A percentile compares a stretch with the other conserved stretches of the same genome.
Evolutionary conservation across 2,797 vertebrate genomes (phyloP).

Genomic region (Hephaestus fuliginosus): DNA sequence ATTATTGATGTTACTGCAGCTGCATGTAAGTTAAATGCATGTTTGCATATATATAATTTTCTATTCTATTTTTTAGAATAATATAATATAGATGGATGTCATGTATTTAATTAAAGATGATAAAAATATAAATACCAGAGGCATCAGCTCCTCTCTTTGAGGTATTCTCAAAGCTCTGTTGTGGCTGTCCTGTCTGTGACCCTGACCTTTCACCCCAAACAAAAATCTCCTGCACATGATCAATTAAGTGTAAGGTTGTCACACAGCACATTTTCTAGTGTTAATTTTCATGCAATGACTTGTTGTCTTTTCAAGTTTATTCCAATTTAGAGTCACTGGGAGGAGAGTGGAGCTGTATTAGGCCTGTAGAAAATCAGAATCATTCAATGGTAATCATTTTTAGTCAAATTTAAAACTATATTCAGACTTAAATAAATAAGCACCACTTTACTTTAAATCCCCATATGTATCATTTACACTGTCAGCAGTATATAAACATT

Average conservation of each 20-base stretch:
- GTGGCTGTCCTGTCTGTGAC: slow-evolving; percentile 9
- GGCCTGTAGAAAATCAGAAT: not conserved
- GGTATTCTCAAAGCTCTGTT: not conserved
- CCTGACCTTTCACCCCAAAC: slow-evolving; percentile 4
- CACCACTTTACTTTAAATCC: not conserved
- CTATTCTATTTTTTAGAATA: too few species aligned
- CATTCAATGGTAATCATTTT: not conserved
- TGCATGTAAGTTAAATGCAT: too few species aligned
- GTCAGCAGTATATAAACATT: not conserved
- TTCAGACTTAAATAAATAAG: too few species aligned
- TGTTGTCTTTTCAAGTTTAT: not conserved
- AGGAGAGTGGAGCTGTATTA: not conserved
- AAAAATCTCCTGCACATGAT: not conserved
- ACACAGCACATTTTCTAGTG: not conserved
- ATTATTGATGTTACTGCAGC: not conserved
- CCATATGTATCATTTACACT: not conserved
- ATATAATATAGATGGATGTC: too few species aligned
- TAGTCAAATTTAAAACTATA: not conserved
- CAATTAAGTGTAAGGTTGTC: not conserved
- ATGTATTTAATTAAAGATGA: not conserved
- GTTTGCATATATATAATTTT: too few species aligned
- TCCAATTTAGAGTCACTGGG: not conserved
- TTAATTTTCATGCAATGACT: slow-evolving; percentile 2
- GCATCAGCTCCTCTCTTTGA: not conserved
- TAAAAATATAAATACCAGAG: not conserved